A percentile compares a stretch with the other conserved stretches of the same genome.
phyloP scores from a whole-genome alignment of 2,888 invertebrate species.

The Aspidiotus destructor region DNA sequence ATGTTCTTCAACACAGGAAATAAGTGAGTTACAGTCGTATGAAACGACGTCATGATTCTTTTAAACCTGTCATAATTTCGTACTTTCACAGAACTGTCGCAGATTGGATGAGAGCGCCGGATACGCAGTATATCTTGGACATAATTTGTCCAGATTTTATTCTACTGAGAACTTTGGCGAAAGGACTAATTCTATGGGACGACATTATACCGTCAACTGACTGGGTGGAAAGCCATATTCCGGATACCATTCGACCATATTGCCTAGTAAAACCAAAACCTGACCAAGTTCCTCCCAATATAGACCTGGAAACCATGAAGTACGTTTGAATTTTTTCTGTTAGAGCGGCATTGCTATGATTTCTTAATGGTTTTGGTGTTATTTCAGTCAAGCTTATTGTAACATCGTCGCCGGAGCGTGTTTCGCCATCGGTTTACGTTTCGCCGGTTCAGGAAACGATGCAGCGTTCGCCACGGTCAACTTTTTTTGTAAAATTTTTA shows the following conservation, averaged over 20 bases:
- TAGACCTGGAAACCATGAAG: constrained; percentile 92
- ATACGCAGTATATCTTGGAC: constrained; percentile 81
- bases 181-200: constrained; percentile 80
- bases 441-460: constrained; percentile 80
- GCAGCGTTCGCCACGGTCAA: constrained; percentile 70
- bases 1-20: constrained; percentile 80
- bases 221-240: constrained; percentile 79
- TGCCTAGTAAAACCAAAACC: constrained; percentile 65
- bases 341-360: neutral
- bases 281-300: constrained; percentile 48
- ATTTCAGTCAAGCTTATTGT: constrained; percentile 82
- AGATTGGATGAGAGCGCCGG: constrained; percentile 81
- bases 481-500: constrained; percentile 60
- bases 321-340: constrained; percentile 42
- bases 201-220: constrained; percentile 66
- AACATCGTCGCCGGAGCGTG: constrained; percentile 92
- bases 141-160: constrained; percentile 85
- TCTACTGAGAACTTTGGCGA: constrained; percentile 66
- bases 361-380: neutral
- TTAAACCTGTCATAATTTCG: constrained; percentile 14
- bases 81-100: constrained; percentile 58
- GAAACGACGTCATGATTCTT: neutral
- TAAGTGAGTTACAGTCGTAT: constrained; percentile 41
- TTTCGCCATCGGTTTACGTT: constrained; percentile 84
- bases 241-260: constrained; percentile 61